Evolutionary conservation across 2,888 invertebrate species (phyloP).

Genomic region (Eueremaeus valkanovi): DNA sequence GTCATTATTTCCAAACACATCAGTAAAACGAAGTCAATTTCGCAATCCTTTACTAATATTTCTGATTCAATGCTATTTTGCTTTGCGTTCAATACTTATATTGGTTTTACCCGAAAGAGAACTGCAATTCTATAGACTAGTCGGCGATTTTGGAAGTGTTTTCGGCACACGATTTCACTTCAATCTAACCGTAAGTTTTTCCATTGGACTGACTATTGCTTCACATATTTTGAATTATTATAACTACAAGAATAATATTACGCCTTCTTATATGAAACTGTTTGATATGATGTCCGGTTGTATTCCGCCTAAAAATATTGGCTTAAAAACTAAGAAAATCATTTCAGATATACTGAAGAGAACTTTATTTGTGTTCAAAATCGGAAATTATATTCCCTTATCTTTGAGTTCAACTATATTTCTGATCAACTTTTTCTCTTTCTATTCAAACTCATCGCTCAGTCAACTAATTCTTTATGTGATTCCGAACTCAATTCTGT

Average conservation of each 20-base stretch:
- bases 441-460: not conserved
- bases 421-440: not conserved
- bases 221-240: not conserved
- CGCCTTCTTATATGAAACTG: not conserved
- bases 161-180: not conserved
- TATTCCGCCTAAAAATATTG: not conserved
- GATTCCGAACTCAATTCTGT: not conserved
- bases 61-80: not conserved
- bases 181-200: not conserved
- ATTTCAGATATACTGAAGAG: not conserved
- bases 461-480: not conserved
- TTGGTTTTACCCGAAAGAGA: not conserved
- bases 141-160: constrained; percentile 11
- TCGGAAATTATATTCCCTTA: not conserved
- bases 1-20: not conserved
- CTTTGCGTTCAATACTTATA: not conserved
- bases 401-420: not conserved
- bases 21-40: not conserved
- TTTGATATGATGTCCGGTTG: not conserved
- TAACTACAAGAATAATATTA: not conserved
- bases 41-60: constrained; percentile 1
- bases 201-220: not conserved
- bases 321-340: not conserved
- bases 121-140: not conserved
- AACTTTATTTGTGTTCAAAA: not conserved